These are phyloP conservation scores for Melanerpes formicivorus DNA, from an alignment of 2,113 vertebrate genomes.

Conservation along the genomic window DNA sequence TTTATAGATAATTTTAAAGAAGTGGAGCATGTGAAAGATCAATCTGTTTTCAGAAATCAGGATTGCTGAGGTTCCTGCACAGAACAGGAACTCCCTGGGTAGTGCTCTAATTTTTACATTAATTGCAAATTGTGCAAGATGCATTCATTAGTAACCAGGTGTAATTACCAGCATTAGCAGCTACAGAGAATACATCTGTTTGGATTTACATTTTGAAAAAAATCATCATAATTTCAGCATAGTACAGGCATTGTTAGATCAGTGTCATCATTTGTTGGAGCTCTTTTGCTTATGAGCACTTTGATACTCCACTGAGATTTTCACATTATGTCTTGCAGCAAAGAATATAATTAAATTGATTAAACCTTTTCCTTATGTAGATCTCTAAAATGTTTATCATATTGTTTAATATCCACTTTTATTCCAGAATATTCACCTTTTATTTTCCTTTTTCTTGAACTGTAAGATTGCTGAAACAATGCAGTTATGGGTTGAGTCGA, in stretches of 20 bases:
- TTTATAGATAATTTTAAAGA: not conserved
- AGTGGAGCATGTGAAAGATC: not conserved
- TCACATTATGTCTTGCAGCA: not conserved
- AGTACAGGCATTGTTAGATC: not conserved
- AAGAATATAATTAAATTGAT: not conserved
- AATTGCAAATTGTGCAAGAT: no score
- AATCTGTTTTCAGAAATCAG: not conserved
- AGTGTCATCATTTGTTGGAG: not conserved
- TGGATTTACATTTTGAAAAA: conserved; percentile 34
- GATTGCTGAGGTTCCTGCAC: not conserved
- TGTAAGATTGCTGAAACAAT: not conserved
- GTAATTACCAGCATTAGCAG: not conserved
- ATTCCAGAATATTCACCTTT: not conserved
- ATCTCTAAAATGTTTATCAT: not conserved
- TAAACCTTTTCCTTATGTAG: not conserved
- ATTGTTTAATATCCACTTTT: not conserved
- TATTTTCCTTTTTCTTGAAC: not conserved
- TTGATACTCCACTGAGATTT: not conserved
- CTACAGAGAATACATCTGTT: conserved; percentile 1
- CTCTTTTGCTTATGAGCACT: not conserved
- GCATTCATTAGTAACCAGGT: no score
- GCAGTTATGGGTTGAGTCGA: no score
- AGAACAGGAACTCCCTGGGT: not conserved
- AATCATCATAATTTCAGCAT: not conserved
- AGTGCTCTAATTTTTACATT: not conserved